Base-by-base conservation (phyloP, 2,797 vertebrate genomes). In the Myripristis murdjan region DNA sequence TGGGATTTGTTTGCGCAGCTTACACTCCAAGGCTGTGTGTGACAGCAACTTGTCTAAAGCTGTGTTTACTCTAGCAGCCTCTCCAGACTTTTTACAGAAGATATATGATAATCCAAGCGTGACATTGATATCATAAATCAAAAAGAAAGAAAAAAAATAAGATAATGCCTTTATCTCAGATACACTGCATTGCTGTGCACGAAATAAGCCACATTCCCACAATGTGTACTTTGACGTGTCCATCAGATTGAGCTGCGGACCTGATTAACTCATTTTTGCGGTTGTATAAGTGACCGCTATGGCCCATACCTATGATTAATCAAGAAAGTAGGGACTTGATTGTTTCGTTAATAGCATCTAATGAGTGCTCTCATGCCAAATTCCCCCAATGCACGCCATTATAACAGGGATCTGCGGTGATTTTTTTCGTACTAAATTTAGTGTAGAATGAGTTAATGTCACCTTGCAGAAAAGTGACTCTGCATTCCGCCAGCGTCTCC, bases 1-100 rank as follows among this genome's bases (percentile, higher is more conserved):
- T 78, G 47, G 61, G 49, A 76, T 79, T 60, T 76, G 59, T 83
- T 74, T 65, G 41, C 56, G 43, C 51, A 37, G 56, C 61, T 80
- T 52, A 18, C 47, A 28, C 43, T 23, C 58, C 14, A 28, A 65
- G 39, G 55, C 33, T 52, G 33, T 44, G 15, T n/a, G 41, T 82
- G 79, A 79, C 70, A 61, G 66, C 54, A 2, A n/a, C 49, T 49
- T 57, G 47, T 64, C 31, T 37, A 37, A 37, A 37, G 11, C 35
- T 3, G 35, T 37, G 35, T 44, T 44, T n/a, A 44, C 15, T 6
- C 41, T 44, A 10, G 53, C 55, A 39, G 46, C 46, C 15, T 2
- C 26, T 49, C n/a, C 20, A 10, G 49, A 67, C 6, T 26, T 57
- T 48, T 53, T 23, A 20, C 6, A 58, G 73, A 67, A 15, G 47